These are phyloP conservation scores for Poicephalus gulielmi DNA, from an alignment of 2,113 vertebrate genomes.

Conservation along the genomic window DNA sequence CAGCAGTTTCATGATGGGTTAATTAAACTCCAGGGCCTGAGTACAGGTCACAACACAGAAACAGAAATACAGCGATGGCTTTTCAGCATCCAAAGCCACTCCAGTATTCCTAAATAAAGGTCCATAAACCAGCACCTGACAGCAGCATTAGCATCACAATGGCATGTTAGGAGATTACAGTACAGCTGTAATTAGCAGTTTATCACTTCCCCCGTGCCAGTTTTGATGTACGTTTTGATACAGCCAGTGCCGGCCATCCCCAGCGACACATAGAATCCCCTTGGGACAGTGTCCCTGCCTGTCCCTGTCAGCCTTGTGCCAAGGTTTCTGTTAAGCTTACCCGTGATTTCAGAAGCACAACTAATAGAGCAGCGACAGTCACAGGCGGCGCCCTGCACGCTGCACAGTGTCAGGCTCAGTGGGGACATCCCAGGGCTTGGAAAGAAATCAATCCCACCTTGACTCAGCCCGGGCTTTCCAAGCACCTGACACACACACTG, in stretches of 20 bases:
- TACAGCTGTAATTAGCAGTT: background rate
- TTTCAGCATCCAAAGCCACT: background rate
- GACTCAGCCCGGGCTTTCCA: background rate
- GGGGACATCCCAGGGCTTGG: background rate
- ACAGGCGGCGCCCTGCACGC: background rate
- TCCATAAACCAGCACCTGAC: background rate
- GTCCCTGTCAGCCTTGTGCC: background rate
- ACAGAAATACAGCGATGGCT: background rate
- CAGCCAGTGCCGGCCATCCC: background rate
- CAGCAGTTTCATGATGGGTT: background rate
- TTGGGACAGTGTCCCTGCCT: background rate
- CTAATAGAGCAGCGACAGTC: background rate
- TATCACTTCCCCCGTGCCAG: background rate
- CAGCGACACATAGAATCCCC: background rate
- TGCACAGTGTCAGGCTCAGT: background rate
- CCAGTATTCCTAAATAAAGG: conserved; percentile 36
- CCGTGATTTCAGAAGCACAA: background rate
- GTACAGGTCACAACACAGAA: background rate
- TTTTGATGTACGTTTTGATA: background rate
- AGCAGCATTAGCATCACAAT: background rate
- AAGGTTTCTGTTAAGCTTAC: background rate
- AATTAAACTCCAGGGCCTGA: background rate
- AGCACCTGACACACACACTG: background rate
- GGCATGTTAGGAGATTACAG: conserved; percentile 19
- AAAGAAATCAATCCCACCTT: background rate